phyloP scores from a whole-genome alignment of 2,113 vertebrate species.

The Pseudopipra pipra region DNA sequence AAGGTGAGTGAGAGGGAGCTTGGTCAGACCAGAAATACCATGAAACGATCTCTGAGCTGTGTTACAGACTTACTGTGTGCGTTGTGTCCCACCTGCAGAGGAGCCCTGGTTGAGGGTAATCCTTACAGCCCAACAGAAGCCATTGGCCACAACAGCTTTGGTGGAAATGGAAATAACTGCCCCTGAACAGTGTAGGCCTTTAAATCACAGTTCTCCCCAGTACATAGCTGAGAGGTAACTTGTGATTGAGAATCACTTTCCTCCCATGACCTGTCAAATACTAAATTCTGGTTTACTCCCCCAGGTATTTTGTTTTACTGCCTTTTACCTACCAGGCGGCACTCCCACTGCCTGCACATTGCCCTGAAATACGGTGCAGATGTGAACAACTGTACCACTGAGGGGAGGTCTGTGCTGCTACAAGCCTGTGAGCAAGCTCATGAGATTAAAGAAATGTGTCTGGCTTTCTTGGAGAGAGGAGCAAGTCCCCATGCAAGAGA shows the following conservation, averaged over 20 bases:
- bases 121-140: background rate
- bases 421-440: slow-evolving; percentile 83
- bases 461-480: slow-evolving; percentile 83
- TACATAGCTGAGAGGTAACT: background rate
- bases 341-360: slow-evolving; percentile 80
- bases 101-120: background rate
- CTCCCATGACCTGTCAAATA: background rate
- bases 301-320: slow-evolving; percentile 92
- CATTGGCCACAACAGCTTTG: background rate
- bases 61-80: rapidly evolving
- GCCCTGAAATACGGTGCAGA: slow-evolving; percentile 83
- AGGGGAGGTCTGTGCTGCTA: slow-evolving; percentile 84
- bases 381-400: slow-evolving; percentile 79
- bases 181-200: background rate
- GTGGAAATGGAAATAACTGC: background rate
- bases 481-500: slow-evolving; percentile 83
- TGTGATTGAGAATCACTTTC: background rate
- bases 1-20: slow-evolving; percentile 74
- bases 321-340: slow-evolving; percentile 82
- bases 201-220: background rate
- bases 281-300: background rate
- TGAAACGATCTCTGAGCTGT: background rate
- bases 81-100: background rate
- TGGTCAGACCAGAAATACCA: background rate
- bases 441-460: slow-evolving; percentile 77